Percentiles rank a stretch among this genome's conserved stretches.
Conservation (phyloP, 2,797 vertebrate genomes). For the Caiman crocodilus region DNA sequence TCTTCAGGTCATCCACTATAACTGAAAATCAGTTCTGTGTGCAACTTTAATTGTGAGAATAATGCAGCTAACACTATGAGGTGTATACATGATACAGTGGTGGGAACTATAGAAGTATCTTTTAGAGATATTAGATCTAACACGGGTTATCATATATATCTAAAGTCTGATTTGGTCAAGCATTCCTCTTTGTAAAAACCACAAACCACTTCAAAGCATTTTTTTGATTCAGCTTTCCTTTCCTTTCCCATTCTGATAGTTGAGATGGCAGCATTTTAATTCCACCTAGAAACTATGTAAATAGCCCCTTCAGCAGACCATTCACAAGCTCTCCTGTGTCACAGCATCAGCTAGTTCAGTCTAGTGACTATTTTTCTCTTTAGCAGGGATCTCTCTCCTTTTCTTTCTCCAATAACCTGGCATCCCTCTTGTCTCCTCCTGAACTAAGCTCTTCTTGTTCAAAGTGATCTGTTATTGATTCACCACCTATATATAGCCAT, state of each 20-base stretch:
- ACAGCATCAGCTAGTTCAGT: neutral
- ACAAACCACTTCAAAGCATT: slow-evolving; percentile 3
- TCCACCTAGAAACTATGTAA: slow-evolving; percentile 37
- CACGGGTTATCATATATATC: too few species aligned
- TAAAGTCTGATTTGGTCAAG: neutral
- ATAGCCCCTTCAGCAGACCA: slow-evolving; percentile 56
- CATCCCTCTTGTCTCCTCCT: neutral
- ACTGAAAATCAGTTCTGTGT: neutral
- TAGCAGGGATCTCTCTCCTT: fast-evolving
- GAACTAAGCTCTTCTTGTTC: neutral
- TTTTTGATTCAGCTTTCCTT: neutral
- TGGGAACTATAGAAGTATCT: neutral
- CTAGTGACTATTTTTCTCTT: neutral
- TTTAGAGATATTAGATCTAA: neutral
- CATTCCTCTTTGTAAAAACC: neutral
- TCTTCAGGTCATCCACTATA: neutral
- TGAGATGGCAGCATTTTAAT: slow-evolving; percentile 22
- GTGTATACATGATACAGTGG: neutral
- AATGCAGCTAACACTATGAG: neutral
- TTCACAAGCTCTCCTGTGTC: slow-evolving; percentile 50
- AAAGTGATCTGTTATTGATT: neutral
- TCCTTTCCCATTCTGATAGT: neutral
- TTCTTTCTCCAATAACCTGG: neutral
- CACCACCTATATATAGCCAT: neutral
- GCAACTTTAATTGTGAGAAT: neutral